These are phyloP conservation scores for Sardinella longiceps DNA, from an alignment of 2,797 vertebrate genomes.

Conservation along the genomic window DNA sequence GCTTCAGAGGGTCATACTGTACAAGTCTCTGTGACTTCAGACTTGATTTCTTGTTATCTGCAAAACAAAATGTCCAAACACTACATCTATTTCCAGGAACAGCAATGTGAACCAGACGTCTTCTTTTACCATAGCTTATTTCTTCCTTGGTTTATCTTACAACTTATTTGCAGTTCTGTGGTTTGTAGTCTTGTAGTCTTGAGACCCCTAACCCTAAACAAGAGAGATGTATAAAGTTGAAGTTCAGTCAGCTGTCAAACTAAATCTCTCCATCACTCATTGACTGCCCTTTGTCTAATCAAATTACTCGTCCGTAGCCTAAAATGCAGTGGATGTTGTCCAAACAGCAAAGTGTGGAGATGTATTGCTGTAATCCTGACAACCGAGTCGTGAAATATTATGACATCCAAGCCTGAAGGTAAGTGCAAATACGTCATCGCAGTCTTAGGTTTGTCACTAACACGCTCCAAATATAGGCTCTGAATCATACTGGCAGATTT, in stretches of 20 bases:
- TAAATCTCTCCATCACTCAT: not conserved
- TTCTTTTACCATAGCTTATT: not conserved
- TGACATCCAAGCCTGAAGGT: not conserved
- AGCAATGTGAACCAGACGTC: not conserved
- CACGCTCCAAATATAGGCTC: not conserved
- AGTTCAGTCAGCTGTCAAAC: not conserved
- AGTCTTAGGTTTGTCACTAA: not conserved
- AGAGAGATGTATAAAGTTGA: not conserved
- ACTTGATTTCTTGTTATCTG: not conserved
- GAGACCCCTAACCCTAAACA: too few relatives aligned
- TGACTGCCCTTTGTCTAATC: not conserved
- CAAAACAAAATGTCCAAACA: not conserved
- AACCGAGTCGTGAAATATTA: not conserved
- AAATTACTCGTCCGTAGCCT: not conserved
- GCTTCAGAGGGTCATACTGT: not conserved
- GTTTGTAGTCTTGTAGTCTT: not conserved
- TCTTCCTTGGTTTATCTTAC: not conserved
- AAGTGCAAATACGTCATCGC: conserved; percentile 4
- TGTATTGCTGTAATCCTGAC: conserved; percentile 7
- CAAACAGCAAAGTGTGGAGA: not conserved
- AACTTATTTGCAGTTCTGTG: not conserved
- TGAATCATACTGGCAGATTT: not conserved
- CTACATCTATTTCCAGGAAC: not conserved
- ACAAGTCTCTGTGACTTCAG: not conserved
- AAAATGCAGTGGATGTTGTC: not conserved